These are phyloP conservation scores for Salarias fasciatus DNA, from an alignment of 2,797 vertebrate species.

Conservation along the genomic window DNA sequence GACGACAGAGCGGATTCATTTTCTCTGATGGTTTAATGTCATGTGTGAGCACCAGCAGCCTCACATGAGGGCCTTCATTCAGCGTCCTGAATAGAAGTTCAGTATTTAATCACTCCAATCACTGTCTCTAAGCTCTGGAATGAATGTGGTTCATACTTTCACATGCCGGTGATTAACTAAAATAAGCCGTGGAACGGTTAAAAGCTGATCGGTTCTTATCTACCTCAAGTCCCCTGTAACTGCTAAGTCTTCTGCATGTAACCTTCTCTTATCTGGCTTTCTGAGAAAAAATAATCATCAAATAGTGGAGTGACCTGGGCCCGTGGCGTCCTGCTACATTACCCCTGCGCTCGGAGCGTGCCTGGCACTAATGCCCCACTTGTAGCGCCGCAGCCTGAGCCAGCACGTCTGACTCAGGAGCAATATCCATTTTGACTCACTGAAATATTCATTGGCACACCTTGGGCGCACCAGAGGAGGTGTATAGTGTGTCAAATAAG, in stretches of 20 bases:
- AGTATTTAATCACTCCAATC: too few relatives aligned
- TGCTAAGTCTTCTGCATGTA: not conserved
- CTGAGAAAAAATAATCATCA: not conserved
- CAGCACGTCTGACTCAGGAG: slow-evolving; percentile 66
- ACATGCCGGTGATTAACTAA: too few relatives aligned
- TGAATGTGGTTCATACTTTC: too few relatives aligned
- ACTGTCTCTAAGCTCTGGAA: too few relatives aligned
- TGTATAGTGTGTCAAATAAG: slow-evolving; percentile 63
- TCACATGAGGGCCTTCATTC: too few relatives aligned
- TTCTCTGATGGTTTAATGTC: too few relatives aligned
- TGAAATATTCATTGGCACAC: slow-evolving; percentile 83
- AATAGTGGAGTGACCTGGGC: slow-evolving; percentile 28
- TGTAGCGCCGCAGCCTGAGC: slow-evolving; percentile 59
- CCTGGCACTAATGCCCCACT: slow-evolving; percentile 62
- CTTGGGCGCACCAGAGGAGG: slow-evolving; percentile 52
- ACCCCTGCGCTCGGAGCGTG: slow-evolving; percentile 33
- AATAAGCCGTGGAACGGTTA: too few relatives aligned
- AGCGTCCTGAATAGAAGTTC: too few relatives aligned
- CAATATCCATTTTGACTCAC: slow-evolving; percentile 75
- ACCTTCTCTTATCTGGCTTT: slow-evolving; percentile 16
- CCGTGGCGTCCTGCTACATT: slow-evolving; percentile 41
- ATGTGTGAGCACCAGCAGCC: too few relatives aligned
- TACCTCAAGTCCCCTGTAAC: slow-evolving; percentile 6
- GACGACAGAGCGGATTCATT: too few relatives aligned
- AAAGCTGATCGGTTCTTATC: too few relatives aligned